phyloP scores from a whole-genome alignment of 1,140 invertebrate species.

The Leptonema lineaticorne region DNA sequence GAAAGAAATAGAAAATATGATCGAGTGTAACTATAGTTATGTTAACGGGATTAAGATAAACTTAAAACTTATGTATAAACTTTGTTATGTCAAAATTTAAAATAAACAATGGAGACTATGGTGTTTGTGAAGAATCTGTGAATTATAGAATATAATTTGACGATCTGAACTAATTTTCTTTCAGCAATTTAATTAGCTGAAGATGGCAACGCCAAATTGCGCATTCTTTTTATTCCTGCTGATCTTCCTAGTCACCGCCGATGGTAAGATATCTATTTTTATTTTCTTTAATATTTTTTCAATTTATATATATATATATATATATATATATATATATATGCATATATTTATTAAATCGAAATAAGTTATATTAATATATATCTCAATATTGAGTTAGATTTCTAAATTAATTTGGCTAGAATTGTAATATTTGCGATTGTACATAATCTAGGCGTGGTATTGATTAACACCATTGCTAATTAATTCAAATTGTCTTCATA shows the following conservation, averaged over 20 bases:
- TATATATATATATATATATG: not conserved
- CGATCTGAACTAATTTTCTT: not conserved
- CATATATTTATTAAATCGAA: not conserved
- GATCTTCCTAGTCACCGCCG: slow-evolving; percentile 34
- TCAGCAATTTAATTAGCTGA: not conserved
- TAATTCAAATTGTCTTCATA: no score
- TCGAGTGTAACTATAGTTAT: no score
- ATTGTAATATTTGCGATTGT: no score
- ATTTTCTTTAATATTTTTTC: not conserved
- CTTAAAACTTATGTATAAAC: no score
- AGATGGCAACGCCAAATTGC: slow-evolving; percentile 33
- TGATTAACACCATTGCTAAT: no score
- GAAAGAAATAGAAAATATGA: no score
- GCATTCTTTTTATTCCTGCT: slow-evolving; percentile 34
- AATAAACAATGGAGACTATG: not conserved
- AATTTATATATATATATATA: not conserved
- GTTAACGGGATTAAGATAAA: no score
- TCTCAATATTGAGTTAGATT: not conserved
- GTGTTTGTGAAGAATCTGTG: slow-evolving; percentile 21
- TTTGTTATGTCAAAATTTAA: not conserved
- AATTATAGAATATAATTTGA: slow-evolving; percentile 9
- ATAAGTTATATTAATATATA: not conserved
- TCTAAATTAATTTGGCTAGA: no score
- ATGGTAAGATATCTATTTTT: slow-evolving; percentile 30
- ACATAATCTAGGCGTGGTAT: no score